Evolutionary conservation across 2,797 vertebrate species (phyloP).

Genomic region (Dendrocincla fuliginosa): DNA sequence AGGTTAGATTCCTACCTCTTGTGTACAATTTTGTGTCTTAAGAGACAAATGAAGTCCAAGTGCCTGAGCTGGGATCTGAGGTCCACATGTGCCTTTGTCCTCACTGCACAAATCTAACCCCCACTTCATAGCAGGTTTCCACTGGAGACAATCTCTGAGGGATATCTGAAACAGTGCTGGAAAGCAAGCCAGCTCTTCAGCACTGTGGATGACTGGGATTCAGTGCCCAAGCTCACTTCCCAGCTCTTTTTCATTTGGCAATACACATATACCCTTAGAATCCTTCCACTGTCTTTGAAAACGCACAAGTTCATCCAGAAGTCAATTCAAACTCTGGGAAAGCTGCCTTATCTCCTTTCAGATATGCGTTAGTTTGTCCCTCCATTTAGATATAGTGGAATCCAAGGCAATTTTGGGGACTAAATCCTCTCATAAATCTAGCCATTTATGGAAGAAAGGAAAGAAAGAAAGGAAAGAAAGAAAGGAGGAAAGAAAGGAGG

Average conservation of each 20-base stretch:
- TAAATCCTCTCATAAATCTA: neutral
- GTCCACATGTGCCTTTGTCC: neutral
- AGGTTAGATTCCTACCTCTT: neutral
- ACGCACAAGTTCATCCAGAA: neutral
- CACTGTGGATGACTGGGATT: neutral
- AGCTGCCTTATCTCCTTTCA: neutral
- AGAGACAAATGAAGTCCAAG: neutral
- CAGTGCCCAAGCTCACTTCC: neutral
- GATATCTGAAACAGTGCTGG: accelerated
- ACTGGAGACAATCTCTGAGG: neutral
- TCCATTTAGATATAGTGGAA: neutral
- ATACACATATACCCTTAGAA: neutral
- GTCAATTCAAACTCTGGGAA: neutral
- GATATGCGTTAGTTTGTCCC: neutral
- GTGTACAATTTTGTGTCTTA: neutral
- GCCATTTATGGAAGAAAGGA: neutral
- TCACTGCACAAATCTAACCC: neutral
- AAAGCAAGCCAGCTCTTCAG: neutral
- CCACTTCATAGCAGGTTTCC: neutral
- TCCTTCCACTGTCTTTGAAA: neutral
- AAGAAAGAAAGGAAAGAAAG: neutral
- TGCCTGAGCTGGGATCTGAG: neutral
- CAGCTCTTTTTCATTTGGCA: neutral
- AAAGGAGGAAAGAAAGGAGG: no score
- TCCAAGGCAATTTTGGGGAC: neutral